These are phyloP conservation scores for Rafetus swinhoei DNA, from an alignment of 2,113 vertebrate genomes.

Conservation along the genomic window DNA sequence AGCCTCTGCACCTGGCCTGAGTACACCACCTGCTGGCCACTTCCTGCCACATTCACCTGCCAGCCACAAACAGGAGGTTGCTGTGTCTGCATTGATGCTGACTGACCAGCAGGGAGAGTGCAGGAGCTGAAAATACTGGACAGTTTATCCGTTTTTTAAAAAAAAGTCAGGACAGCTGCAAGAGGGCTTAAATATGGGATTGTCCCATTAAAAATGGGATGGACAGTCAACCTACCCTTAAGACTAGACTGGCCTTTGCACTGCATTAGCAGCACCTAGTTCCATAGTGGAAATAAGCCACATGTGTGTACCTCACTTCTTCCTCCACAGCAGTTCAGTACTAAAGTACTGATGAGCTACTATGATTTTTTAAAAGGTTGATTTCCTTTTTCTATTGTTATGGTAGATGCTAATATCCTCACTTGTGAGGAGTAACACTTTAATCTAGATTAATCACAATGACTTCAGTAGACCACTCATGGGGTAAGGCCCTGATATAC, in stretches of 20 bases:
- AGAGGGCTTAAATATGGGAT: no score
- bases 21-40: no score
- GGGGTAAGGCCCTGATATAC: background rate
- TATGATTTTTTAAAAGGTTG: background rate
- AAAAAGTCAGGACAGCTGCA: no score
- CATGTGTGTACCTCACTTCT: background rate
- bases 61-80: no score
- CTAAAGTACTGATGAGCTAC: background rate
- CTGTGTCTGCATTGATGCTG: no score
- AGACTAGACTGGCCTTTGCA: background rate
- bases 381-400: background rate
- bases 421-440: rapidly evolving
- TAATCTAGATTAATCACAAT: background rate
- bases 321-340: background rate
- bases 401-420: background rate
- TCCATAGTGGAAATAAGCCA: background rate
- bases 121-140: no score
- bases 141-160: no score
- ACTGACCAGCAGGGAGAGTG: no score
- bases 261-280: rapidly evolving
- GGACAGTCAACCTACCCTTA: no score
- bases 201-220: no score
- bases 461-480: background rate
- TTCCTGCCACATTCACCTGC: no score
- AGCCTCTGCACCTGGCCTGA: no score